These are phyloP conservation scores for Merops nubicus DNA, from an alignment of 2,113 vertebrate species.

Conservation along the genomic window DNA sequence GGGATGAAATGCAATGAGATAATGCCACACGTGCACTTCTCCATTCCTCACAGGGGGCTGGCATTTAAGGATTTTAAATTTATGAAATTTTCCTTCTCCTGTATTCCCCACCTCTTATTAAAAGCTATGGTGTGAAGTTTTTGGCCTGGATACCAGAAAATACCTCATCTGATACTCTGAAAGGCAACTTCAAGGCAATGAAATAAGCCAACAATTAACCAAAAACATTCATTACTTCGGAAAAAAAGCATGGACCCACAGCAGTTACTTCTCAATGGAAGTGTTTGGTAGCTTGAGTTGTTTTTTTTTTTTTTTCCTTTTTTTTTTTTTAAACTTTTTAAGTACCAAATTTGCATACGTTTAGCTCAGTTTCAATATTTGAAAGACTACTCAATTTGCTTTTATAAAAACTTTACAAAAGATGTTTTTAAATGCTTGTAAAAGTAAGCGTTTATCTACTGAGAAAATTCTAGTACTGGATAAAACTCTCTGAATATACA, in stretches of 20 bases:
- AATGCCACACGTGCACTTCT: neutral
- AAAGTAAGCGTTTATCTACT: conserved; percentile 71
- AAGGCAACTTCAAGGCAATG: conserved; percentile 29
- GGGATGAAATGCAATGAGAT: neutral
- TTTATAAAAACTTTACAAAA: conserved; percentile 81
- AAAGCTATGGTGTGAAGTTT: conserved; percentile 45
- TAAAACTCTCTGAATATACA: conserved; percentile 70
- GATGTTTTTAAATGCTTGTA: conserved; percentile 76
- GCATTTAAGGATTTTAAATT: neutral
- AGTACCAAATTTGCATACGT: conserved; percentile 14
- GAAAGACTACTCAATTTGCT: conserved; percentile 67
- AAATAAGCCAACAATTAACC: neutral
- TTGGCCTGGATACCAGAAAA: neutral
- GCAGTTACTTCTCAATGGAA: conserved; percentile 29
- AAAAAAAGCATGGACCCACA: conserved; percentile 4
- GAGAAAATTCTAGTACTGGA: conserved; percentile 76
- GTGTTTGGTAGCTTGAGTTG: neutral
- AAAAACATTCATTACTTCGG: neutral
- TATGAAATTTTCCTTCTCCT: neutral
- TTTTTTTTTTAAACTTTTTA: no score
- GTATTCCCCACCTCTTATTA: neutral
- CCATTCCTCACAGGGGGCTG: neutral
- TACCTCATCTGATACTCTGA: neutral
- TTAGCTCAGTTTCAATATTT: conserved; percentile 39
- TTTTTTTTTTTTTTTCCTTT: conserved; percentile 9